Evolutionary conservation across 2,797 vertebrate genomes (phyloP), one percentile per base, ranked within the genome.

Genomic region (Bradypodion pumilum): DNA sequence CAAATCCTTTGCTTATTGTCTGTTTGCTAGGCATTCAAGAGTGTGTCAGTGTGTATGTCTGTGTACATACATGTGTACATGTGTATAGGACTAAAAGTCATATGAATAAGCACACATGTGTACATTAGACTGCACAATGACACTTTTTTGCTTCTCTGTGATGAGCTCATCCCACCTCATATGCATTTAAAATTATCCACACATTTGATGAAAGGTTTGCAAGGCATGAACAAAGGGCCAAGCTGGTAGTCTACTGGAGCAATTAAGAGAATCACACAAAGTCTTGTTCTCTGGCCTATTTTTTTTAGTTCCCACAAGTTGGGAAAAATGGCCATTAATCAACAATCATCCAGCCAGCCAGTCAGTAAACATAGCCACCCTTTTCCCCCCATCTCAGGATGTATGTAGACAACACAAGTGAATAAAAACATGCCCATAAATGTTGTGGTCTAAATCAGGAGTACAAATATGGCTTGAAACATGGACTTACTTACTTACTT

Each of bases 231-330:
- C 88, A 91, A 93, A 92, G 84, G 88, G 42, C 83, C 80, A 90
- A 82, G 63, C 52, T 92, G 85, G 62, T 91, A 94, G 92, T 93
- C 86, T 93, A 91, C 52, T 86, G 79, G 63, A 93, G 68, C 83
- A 91, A 93, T 93, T 93, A 94, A 89, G 16, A 89, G 83, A 92
- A 91, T 91, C 82, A 88, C 80, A 93, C 82, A 91, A 84, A 94
- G 72, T n/a, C 65, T 83, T 27, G 87, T 92, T 89, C 80, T 81
- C 70, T 91, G 74, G 32, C 75, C 77, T 92, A 19, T 92, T 93
- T 94, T 74, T 42, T 21, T 21, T 15, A 59, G 73, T 78, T 89
- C 78, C 84, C 56, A 89, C 4, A 73, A 29, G 0, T 0, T 25
- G 87, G 37, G 83, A 13, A 7, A 78, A 87, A 80, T 69, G 49